Conservation (phyloP, 2,113 vertebrate species). For the Oceanites oceanicus region DNA sequence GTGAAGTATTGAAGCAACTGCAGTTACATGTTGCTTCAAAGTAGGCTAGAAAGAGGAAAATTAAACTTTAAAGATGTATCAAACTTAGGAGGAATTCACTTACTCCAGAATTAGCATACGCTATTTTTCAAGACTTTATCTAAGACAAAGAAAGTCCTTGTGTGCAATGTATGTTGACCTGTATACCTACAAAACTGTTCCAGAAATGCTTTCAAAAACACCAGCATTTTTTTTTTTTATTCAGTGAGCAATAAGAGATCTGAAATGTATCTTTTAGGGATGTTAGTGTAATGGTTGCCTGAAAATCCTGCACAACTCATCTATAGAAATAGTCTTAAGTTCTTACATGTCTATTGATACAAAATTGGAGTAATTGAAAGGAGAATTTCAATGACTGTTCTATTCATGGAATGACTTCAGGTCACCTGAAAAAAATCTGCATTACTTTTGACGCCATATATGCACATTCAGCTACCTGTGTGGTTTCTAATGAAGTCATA, state of each 20-base stretch:
- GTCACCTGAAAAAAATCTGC: neutral
- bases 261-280: neutral
- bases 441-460: neutral
- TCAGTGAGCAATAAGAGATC: neutral
- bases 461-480: neutral
- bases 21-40: neutral
- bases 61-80: neutral
- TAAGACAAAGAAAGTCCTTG: neutral
- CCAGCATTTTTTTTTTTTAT: neutral
- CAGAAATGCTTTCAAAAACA: neutral
- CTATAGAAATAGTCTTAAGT: neutral
- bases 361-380: neutral
- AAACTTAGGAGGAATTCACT: neutral
- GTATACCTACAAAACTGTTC: neutral
- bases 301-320: neutral
- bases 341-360: neutral
- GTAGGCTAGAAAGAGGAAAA: neutral
- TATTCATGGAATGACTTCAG: neutral
- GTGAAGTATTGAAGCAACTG: neutral
- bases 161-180: neutral
- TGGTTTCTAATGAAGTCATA: neutral
- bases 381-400: neutral
- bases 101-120: neutral
- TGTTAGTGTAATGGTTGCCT: neutral
- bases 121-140: neutral